A percentile compares a stretch with the other conserved stretches of the same genome.
These are phyloP conservation scores for Phymatocera aterrima DNA, from an alignment of 2,888 invertebrate genomes.

Conservation along the genomic window DNA sequence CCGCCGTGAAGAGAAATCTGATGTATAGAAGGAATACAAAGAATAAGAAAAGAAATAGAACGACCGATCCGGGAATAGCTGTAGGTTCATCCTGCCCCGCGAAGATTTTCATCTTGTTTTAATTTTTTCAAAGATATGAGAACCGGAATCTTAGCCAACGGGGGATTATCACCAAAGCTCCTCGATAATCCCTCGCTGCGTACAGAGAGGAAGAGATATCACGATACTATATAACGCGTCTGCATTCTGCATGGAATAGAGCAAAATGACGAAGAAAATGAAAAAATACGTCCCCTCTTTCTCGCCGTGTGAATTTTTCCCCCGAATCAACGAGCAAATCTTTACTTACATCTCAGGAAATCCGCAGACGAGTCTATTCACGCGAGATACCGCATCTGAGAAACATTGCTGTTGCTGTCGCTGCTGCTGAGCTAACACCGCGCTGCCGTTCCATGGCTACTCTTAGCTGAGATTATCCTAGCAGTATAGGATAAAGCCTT, in stretches of 20 bases:
- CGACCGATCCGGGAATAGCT: background rate
- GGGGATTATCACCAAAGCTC: background rate
- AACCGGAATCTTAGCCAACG: background rate
- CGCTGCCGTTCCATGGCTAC: slow-evolving; percentile 7
- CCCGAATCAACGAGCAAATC: background rate
- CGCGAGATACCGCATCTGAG: slow-evolving; percentile 19
- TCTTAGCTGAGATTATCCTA: slow-evolving; percentile 31
- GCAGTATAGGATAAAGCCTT: slow-evolving; percentile 14
- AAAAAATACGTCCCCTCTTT: background rate
- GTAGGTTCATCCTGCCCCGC: background rate
- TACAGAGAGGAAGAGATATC: background rate
- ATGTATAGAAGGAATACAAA: background rate
- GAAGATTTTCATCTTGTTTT: background rate
- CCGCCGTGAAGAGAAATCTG: background rate
- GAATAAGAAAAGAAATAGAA: background rate
- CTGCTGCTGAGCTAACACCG: background rate
- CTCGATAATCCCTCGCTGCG: background rate
- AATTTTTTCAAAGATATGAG: background rate
- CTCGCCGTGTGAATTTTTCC: slow-evolving; percentile 1
- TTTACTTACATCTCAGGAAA: slow-evolving; percentile 38
- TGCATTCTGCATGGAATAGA: background rate
- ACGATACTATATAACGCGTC: background rate
- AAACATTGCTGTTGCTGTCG: no score
- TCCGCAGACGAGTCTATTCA: slow-evolving; percentile 22
- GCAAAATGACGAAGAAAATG: background rate